Evolutionary conservation across 1,140 invertebrate genomes (phyloP).

Genomic region (Lerema accius): DNA sequence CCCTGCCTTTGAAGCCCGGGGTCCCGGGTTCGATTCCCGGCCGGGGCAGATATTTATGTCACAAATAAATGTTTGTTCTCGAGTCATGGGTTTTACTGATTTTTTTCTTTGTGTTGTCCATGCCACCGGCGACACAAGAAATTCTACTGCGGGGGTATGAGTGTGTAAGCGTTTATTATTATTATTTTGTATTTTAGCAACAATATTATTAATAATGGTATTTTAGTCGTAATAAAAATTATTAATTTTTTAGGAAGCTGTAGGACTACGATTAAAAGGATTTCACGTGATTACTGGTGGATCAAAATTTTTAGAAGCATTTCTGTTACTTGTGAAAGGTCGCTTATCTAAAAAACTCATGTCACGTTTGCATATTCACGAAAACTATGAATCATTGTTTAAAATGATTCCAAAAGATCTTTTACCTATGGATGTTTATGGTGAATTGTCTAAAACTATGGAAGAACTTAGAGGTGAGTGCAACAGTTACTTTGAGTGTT

Average conservation of each 20-base stretch:
- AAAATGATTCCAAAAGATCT: constrained; percentile 77
- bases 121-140: too few species aligned
- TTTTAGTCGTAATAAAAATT: too few species aligned
- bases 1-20: too few species aligned
- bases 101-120: too few species aligned
- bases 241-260: constrained; percentile 78
- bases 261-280: constrained; percentile 84
- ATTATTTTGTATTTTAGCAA: too few species aligned
- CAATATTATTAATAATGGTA: not conserved
- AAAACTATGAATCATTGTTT: constrained; percentile 70
- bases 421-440: constrained; percentile 81
- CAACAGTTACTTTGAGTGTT: too few species aligned
- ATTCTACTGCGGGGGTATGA: too few species aligned
- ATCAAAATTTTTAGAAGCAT: constrained; percentile 73
- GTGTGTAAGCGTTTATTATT: too few species aligned
- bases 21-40: too few species aligned
- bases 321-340: constrained; percentile 76
- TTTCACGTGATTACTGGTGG: constrained; percentile 82
- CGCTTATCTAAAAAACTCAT: constrained; percentile 77
- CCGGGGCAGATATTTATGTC: too few species aligned
- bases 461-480: constrained; percentile 55
- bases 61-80: too few species aligned
- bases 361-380: constrained; percentile 72
- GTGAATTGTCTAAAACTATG: constrained; percentile 48
- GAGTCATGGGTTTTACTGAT: too few species aligned